phyloP scores from a whole-genome alignment of 92 coral and sea anemone species.

The Palythoa caribaeorum region DNA sequence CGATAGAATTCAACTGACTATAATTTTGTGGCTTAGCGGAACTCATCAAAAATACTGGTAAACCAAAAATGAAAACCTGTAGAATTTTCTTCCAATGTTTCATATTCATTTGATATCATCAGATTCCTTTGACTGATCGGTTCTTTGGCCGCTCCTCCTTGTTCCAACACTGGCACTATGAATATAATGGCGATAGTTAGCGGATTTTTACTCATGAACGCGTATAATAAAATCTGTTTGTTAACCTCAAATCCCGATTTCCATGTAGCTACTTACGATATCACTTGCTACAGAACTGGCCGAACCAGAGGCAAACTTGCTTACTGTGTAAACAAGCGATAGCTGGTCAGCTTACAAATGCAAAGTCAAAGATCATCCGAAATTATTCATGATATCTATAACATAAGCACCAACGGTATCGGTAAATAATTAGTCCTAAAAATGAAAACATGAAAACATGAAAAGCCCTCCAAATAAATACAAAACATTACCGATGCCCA shows the following conservation, averaged over 20 bases:
- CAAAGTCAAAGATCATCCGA: not conserved
- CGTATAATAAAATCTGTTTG: too few species aligned
- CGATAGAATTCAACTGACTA: not conserved
- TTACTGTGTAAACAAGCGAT: too few species aligned
- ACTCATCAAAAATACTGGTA: not conserved
- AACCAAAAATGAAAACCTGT: not conserved
- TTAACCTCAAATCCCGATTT: too few species aligned
- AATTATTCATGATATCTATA: not conserved
- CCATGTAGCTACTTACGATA: too few species aligned
- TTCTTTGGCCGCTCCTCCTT: not conserved
- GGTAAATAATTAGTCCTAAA: too few species aligned
- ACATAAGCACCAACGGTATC: not conserved
- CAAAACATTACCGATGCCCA: constrained; percentile 27
- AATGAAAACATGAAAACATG: not conserved
- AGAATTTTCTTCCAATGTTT: not conserved
- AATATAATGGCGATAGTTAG: not conserved
- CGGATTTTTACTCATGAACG: not conserved
- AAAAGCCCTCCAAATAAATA: not conserved
- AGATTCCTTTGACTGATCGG: not conserved
- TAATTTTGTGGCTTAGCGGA: not conserved
- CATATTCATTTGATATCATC: not conserved
- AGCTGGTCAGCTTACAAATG: too few species aligned
- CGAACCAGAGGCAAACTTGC: too few species aligned
- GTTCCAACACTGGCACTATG: not conserved
- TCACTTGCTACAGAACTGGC: too few species aligned